These are phyloP conservation scores for Sorex fumeus DNA, from an alignment of 2,113 vertebrate genomes.

Conservation along the genomic window DNA sequence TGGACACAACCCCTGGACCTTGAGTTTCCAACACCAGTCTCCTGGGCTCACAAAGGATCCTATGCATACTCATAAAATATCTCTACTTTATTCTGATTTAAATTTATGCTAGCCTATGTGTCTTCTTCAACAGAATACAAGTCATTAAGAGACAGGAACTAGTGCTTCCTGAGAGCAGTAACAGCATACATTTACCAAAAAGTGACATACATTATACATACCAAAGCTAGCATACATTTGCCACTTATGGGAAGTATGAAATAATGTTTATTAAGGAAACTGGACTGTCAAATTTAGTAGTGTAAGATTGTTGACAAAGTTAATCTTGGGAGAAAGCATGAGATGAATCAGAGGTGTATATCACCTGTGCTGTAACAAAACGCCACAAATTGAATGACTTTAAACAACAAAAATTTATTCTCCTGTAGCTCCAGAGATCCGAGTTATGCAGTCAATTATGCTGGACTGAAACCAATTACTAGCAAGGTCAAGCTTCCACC, in stretches of 20 bases:
- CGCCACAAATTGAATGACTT: background rate
- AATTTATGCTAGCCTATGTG: background rate
- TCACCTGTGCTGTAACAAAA: background rate
- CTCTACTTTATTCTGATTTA: background rate
- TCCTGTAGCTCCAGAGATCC: background rate
- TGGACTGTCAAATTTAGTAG: background rate
- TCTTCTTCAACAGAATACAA: constrained; percentile 23
- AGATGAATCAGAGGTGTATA: background rate
- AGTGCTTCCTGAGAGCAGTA: background rate
- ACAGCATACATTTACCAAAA: no score
- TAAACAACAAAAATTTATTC: background rate
- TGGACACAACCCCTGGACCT: background rate
- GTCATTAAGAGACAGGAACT: background rate
- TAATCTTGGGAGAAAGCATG: background rate
- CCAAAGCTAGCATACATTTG: background rate
- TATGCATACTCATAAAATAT: background rate
- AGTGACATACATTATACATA: background rate
- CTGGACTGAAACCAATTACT: background rate
- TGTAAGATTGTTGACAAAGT: background rate
- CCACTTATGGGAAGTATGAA: background rate
- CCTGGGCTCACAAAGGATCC: background rate
- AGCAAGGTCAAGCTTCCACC: background rate
- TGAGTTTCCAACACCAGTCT: background rate
- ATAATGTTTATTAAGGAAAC: background rate
- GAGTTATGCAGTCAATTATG: background rate